These are phyloP conservation scores for Lepidochitona cinerea DNA, from an alignment of 2,888 invertebrate species.

Conservation along the genomic window DNA sequence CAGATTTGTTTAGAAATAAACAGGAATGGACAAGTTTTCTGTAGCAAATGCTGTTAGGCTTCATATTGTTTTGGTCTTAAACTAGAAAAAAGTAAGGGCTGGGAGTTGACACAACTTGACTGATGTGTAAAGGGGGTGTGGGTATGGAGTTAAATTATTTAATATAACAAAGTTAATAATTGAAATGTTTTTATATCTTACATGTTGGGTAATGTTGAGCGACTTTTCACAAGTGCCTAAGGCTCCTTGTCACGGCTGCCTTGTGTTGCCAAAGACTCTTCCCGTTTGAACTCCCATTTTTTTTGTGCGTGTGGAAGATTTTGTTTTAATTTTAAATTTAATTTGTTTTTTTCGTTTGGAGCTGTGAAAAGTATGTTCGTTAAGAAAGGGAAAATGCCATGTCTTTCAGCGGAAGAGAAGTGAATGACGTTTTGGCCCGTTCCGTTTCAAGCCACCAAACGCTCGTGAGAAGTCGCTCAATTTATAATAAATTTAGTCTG, in stretches of 20 bases:
- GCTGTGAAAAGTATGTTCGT: not conserved
- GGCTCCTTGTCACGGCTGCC: not conserved
- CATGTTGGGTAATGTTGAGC: not conserved
- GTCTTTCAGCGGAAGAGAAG: not conserved
- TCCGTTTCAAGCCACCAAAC: not conserved
- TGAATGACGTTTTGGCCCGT: not conserved
- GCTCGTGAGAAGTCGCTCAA: not conserved
- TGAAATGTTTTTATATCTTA: not conserved
- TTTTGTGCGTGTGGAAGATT: not conserved
- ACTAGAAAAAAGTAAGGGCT: not conserved
- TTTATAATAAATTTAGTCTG: not conserved
- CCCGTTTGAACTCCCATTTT: not conserved
- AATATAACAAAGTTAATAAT: not conserved
- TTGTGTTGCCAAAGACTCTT: constrained; percentile 5
- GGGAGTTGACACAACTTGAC: not conserved
- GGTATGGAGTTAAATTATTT: not conserved
- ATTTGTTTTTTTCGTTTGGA: not conserved
- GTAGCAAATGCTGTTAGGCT: too few relatives aligned
- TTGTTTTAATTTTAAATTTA: not conserved
- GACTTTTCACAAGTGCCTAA: not conserved
- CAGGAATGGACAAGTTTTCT: too few relatives aligned
- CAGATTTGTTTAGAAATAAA: too few relatives aligned
- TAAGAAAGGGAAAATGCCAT: not conserved
- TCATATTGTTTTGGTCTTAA: too few relatives aligned
- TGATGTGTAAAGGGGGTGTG: not conserved